A percentile compares a stretch with the other conserved stretches of the same genome.
phyloP scores from a whole-genome alignment of 2,797 vertebrate species.

The Todus mexicanus region DNA sequence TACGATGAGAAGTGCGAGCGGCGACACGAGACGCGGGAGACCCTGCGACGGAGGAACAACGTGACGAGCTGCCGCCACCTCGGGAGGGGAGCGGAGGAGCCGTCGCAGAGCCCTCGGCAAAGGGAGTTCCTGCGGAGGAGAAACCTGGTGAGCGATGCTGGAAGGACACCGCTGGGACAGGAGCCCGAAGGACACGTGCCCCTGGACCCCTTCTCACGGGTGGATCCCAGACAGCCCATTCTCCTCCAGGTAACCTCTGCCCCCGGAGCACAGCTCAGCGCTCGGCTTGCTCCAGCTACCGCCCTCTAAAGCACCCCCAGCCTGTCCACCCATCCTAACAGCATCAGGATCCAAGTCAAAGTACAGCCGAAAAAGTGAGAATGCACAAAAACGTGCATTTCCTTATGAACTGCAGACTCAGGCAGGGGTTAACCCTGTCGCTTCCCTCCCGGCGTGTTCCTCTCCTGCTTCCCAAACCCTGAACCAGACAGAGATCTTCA shows the following conservation, averaged over 20 bases:
- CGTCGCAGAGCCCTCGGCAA: slow-evolving; percentile 45
- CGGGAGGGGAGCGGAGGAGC: not conserved
- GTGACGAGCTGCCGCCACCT: slow-evolving; percentile 45
- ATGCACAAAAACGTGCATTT: not conserved
- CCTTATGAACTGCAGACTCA: rapidly evolving
- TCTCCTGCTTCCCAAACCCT: not conserved
- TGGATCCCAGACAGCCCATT: not conserved
- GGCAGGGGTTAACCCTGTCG: rapidly evolving
- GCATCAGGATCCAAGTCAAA: rapidly evolving
- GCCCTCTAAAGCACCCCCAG: not conserved
- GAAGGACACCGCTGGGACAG: rapidly evolving
- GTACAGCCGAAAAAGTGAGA: not conserved
- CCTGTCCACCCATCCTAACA: rapidly evolving
- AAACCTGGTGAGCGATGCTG: not conserved
- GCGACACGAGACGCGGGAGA: slow-evolving; percentile 63
- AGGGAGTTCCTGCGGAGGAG: slow-evolving; percentile 72
- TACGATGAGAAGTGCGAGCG: slow-evolving; percentile 74
- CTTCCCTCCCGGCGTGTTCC: rapidly evolving
- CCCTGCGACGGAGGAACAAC: slow-evolving; percentile 38
- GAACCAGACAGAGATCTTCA: not conserved
- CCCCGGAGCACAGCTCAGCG: rapidly evolving
- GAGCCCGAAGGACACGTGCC: not conserved
- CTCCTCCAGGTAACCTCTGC: slow-evolving; percentile 56
- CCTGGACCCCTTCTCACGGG: rapidly evolving
- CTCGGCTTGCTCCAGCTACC: not conserved